Evolutionary conservation across 2,888 invertebrate species (phyloP).

Genomic region (Nasonovia ribisnigri): DNA sequence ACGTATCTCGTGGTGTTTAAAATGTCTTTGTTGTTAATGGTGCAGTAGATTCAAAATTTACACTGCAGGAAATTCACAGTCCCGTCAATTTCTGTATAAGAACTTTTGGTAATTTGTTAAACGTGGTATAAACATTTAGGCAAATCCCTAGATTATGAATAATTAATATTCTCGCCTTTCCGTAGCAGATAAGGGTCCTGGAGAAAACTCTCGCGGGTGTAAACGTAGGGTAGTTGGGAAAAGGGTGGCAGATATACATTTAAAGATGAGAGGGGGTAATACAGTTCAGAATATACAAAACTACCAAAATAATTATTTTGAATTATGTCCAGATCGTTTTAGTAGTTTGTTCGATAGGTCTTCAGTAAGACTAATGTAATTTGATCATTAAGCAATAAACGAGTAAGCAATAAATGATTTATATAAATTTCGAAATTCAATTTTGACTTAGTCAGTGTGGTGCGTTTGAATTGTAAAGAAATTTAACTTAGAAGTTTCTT

Average conservation of each 20-base stretch:
- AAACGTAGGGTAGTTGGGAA: neutral
- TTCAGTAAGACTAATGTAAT: neutral
- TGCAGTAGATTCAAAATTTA: conserved; percentile 52
- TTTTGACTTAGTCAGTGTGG: neutral
- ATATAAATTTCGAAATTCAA: conserved; percentile 4
- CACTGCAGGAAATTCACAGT: conserved; percentile 34
- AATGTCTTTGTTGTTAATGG: conserved; percentile 41
- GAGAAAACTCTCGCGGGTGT: conserved; percentile 31
- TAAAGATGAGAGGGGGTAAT: neutral
- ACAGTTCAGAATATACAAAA: conserved; percentile 12
- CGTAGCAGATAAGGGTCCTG: conserved; percentile 48
- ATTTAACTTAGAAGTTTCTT: conserved; percentile 33
- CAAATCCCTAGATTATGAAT: conserved; percentile 60
- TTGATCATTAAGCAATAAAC: conserved; percentile 31
- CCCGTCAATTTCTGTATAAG: conserved; percentile 44
- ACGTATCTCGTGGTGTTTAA: conserved; percentile 11
- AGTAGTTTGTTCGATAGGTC: neutral
- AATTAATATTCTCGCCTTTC: conserved; percentile 60
- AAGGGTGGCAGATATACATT: neutral
- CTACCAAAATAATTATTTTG: conserved; percentile 38
- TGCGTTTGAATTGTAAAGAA: conserved; percentile 18
- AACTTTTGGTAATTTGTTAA: conserved; percentile 61
- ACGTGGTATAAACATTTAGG: conserved; percentile 47
- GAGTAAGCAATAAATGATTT: neutral
- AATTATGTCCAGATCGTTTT: conserved; percentile 39